Evolutionary conservation across 2,797 vertebrate species (phyloP).

Genomic region (Molossus molossus): DNA sequence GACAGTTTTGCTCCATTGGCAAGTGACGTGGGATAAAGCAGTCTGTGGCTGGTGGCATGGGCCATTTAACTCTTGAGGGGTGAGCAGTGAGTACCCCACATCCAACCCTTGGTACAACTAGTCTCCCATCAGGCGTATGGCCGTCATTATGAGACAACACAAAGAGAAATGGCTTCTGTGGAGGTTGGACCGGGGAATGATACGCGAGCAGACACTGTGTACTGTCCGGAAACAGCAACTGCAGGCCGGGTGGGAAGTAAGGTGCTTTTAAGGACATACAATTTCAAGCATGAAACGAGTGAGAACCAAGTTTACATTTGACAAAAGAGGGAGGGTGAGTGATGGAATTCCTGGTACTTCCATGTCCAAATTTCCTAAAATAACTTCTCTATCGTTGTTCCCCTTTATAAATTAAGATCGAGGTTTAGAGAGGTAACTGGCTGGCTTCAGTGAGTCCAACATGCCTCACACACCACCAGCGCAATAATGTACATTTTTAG

Average conservation of each 20-base stretch:
- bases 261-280: not conserved
- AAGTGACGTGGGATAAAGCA: not conserved
- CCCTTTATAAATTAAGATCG: not conserved
- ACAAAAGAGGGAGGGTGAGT: not conserved
- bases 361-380: constrained; percentile 31
- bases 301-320: constrained; percentile 3
- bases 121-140: not conserved
- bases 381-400: not conserved
- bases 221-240: not conserved
- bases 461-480: not conserved
- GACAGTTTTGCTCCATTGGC: not conserved
- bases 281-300: constrained; percentile 46
- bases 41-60: not conserved
- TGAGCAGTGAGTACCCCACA: not conserved
- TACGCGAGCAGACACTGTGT: not conserved
- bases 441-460: not conserved
- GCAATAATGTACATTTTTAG: not conserved
- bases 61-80: not conserved
- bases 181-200: not conserved
- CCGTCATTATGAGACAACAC: not conserved
- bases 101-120: not conserved
- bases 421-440: not conserved
- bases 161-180: not conserved
- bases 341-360: not conserved
- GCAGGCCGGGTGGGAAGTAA: not conserved